Evolutionary conservation across 1,140 invertebrate species (phyloP).

Genomic region (Pemphigus obesinymphae): DNA sequence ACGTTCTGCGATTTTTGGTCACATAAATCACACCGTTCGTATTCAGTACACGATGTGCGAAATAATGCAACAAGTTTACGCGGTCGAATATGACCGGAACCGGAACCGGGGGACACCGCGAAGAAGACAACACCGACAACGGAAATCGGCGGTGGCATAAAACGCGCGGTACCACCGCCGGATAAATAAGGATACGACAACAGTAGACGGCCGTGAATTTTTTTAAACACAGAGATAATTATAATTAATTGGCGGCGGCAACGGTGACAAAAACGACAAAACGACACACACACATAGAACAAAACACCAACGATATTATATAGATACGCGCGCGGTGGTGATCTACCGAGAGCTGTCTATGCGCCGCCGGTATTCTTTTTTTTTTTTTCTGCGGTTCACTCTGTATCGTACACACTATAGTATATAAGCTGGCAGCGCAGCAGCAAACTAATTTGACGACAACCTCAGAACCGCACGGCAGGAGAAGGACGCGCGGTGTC

Average conservation of each 20-base stretch:
- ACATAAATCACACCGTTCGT: too few species aligned
- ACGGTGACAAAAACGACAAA: slow-evolving; percentile 3
- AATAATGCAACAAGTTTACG: background rate
- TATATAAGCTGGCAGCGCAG: background rate
- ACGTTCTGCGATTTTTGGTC: too few species aligned
- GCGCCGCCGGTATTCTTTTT: too few species aligned
- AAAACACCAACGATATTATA: background rate
- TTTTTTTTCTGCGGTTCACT: too few species aligned
- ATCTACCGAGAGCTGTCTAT: background rate
- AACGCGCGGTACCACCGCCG: background rate
- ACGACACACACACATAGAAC: background rate
- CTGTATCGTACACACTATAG: background rate
- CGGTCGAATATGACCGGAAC: background rate
- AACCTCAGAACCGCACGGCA: background rate
- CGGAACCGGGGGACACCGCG: background rate
- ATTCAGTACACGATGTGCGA: too few species aligned
- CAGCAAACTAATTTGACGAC: slow-evolving; percentile 27
- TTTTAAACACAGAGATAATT: slow-evolving; percentile 20
- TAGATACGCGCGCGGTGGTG: background rate
- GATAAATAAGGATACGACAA: background rate
- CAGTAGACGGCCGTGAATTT: background rate
- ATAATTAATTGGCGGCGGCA: slow-evolving; percentile 23
- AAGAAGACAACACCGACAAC: background rate
- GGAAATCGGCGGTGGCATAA: background rate
- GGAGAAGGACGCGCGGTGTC: too few species aligned